A percentile compares a stretch with the other conserved stretches of the same genome.
phyloP scores from a whole-genome alignment of 2,797 vertebrate species.

The Protosalanx chinensis region DNA sequence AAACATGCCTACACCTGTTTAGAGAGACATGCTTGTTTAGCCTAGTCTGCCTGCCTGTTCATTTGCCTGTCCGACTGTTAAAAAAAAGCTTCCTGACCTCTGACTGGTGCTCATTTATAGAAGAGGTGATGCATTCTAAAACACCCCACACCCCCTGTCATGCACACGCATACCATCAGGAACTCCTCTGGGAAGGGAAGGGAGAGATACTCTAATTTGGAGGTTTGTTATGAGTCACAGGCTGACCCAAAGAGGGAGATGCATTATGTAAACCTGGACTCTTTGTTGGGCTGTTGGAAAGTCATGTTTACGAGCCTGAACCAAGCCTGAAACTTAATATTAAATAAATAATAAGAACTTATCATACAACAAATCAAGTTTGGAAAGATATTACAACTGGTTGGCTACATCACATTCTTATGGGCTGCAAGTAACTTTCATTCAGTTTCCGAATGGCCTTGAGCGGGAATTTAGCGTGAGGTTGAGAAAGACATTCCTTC shows the following conservation, averaged over 20 bases:
- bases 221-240: too few relatives aligned
- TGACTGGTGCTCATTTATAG: background rate
- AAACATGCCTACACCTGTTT: too few relatives aligned
- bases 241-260: too few relatives aligned
- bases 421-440: too few relatives aligned
- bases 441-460: too few relatives aligned
- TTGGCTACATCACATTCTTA: background rate
- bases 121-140: background rate
- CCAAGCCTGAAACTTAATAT: too few relatives aligned
- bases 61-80: background rate
- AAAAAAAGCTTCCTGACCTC: background rate
- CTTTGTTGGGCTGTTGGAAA: too few relatives aligned
- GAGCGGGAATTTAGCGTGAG: too few relatives aligned
- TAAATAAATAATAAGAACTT: conserved; percentile 12
- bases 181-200: conserved; percentile 16
- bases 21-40: too few relatives aligned
- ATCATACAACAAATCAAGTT: conserved; percentile 38
- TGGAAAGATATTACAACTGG: background rate
- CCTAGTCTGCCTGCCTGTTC: background rate
- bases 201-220: background rate
- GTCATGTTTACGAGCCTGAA: too few relatives aligned
- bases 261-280: background rate
- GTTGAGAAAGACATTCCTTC: too few relatives aligned
- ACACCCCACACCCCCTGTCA: background rate
- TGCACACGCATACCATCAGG: conserved; percentile 5